Base-by-base conservation (phyloP, 2,888 invertebrate species). In the Stenurella melanura region DNA sequence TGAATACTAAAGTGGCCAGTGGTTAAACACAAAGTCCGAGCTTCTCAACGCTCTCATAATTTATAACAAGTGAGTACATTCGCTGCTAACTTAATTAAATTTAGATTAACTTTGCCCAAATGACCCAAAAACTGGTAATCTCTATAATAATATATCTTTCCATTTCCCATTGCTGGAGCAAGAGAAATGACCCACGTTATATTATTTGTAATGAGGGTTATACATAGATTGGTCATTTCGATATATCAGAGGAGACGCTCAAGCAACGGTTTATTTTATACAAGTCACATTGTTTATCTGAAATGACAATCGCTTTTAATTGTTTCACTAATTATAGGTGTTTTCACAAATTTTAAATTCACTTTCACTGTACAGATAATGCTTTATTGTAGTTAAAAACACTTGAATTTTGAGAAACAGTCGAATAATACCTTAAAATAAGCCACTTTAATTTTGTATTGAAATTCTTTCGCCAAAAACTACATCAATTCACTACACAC, bases 51-150 rank as follows among this genome's bases (percentile, higher is more conserved):
- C 68, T 26, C 50, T 38, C 50, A 74, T 78, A 78, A 80, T 80
- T 80, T 80, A 80, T 79, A 74, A 60, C 56, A 54, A 21, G 60
- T 19, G 74, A 76, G 74, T 80, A 78, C 68, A 81, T 76, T 80
- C 71, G 76, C 78, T 77, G 83, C 78, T 78, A 78, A 85, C 84
- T 85, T 84, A 85, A 85, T 85, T 85, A 85, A 85, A 85, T 85
- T 85, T 85, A 85, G 84, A 85, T 85, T 85, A 85, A 82, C 84
- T 81, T 82, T 80, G 81, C 82, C 82, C 83, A 83, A 83, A 84
- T 81, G 81, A 83, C 78, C 82, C 83, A 84, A 84, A 84, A 85
- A 84, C 81, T 83, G 75, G 58, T 84, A 85, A 84, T 85, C 83
- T 84, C 83, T 79, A 75, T 83, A 78, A 60, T 60, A 70, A 70